phyloP scores from a whole-genome alignment of 2,888 invertebrate genomes.

The Pimpla rufipes region DNA sequence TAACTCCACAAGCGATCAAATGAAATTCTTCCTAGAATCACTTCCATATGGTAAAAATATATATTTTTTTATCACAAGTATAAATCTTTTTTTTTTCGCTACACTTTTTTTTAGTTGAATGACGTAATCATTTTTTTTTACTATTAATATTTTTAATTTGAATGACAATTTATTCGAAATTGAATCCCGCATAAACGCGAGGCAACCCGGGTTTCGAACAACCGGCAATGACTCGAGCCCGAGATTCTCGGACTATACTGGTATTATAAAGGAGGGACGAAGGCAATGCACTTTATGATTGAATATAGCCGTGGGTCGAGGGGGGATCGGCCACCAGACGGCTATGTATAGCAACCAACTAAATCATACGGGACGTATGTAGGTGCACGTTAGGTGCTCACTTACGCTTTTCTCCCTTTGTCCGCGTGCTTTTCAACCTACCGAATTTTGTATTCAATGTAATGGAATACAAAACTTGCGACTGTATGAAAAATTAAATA shows the following conservation, averaged over 20 bases:
- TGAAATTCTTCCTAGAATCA: too few relatives aligned
- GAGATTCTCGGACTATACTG: slow-evolving; percentile 44
- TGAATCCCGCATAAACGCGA: not conserved
- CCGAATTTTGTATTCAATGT: not conserved
- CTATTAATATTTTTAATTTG: not conserved
- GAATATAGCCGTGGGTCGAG: slow-evolving; percentile 73
- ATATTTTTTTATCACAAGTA: not conserved
- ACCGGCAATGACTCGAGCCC: slow-evolving; percentile 40
- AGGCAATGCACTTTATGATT: slow-evolving; percentile 80
- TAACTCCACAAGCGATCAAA: too few relatives aligned
- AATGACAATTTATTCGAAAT: not conserved
- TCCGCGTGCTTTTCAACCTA: not conserved
- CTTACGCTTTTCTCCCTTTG: not conserved
- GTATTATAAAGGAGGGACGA: slow-evolving; percentile 62
- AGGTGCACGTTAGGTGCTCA: slow-evolving; percentile 46
- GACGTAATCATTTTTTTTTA: too few relatives aligned
- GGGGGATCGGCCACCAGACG: slow-evolving; percentile 65
- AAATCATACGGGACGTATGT: slow-evolving; percentile 72
- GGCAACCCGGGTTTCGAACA: slow-evolving; percentile 13
- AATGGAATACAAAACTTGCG: not conserved
- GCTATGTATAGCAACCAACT: slow-evolving; percentile 76
- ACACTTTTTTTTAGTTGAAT: too few relatives aligned
- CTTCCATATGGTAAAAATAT: too few relatives aligned
- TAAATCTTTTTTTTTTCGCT: too few relatives aligned
- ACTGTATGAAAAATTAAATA: not conserved